These are phyloP conservation scores for Agrochola lota DNA, from an alignment of 2,888 invertebrate genomes.

Conservation along the genomic window DNA sequence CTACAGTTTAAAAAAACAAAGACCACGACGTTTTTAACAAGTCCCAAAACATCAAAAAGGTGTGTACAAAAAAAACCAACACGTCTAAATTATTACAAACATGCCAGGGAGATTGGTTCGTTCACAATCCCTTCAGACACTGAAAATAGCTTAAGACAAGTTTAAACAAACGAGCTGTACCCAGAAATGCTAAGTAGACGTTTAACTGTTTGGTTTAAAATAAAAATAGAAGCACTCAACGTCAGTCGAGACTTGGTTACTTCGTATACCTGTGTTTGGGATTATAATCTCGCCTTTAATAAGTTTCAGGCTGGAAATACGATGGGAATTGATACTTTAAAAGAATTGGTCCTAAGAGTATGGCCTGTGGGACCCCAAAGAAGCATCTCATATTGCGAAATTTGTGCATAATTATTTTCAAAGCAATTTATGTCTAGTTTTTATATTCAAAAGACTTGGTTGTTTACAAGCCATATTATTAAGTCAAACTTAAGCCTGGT, in stretches of 20 bases:
- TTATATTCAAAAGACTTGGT: background rate
- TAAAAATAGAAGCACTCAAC: conserved; percentile 86
- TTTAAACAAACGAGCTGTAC: conserved; percentile 73
- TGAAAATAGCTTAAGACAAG: conserved; percentile 83
- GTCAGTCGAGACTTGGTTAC: conserved; percentile 50
- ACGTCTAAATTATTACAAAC: conserved; percentile 66
- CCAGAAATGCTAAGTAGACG: conserved; percentile 83
- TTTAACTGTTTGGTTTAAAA: conserved; percentile 82
- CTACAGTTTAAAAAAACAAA: conserved; percentile 40
- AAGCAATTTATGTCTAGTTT: background rate
- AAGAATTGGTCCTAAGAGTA: background rate
- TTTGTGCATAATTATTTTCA: background rate
- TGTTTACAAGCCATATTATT: background rate
- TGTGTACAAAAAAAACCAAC: conserved; percentile 56
- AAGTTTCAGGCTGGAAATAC: background rate
- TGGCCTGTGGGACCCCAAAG: background rate
- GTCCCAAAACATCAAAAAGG: conserved; percentile 62
- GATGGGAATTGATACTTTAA: background rate
- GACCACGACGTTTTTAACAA: conserved; percentile 54
- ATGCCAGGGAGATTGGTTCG: conserved; percentile 60
- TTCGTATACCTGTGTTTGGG: conserved; percentile 51
- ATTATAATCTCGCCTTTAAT: conserved; percentile 36
- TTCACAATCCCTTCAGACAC: conserved; percentile 77
- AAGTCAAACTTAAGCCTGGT: background rate
- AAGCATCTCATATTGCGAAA: background rate